Conservation (phyloP, 2,113 vertebrate genomes). For the Nicator chloris region DNA sequence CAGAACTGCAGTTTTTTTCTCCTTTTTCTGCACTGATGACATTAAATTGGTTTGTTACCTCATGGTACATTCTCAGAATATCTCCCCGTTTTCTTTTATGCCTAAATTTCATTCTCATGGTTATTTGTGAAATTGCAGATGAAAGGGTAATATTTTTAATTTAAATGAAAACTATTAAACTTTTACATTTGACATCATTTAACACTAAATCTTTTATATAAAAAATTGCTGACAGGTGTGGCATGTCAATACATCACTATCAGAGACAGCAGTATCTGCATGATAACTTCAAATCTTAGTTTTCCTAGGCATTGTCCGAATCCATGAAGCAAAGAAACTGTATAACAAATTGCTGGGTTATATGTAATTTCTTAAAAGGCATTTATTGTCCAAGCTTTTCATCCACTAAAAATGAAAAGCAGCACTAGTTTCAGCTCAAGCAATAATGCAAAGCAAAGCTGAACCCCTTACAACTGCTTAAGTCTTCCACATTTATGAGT, state of each 20-base stretch:
- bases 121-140: neutral
- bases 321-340: neutral
- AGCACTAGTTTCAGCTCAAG: neutral
- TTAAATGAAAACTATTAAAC: neutral
- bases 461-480: neutral
- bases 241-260: neutral
- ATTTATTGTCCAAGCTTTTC: neutral
- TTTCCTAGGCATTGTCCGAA: neutral
- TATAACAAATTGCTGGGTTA: neutral
- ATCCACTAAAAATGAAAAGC: neutral
- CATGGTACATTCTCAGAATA: neutral
- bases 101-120: neutral
- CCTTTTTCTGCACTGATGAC: neutral
- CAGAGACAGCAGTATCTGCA: neutral
- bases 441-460: neutral
- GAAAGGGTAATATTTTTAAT: neutral
- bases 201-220: neutral
- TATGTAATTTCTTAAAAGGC: neutral
- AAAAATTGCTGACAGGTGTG: neutral
- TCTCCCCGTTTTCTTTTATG: neutral
- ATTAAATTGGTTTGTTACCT: neutral
- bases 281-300: neutral
- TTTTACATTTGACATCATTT: neutral
- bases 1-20: neutral
- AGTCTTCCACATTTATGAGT: neutral